Percentiles rank a stretch among this genome's conserved stretches.
Evolutionary conservation across 2,113 vertebrate genomes (phyloP).

Genomic region (Hemichromis elongatus): DNA sequence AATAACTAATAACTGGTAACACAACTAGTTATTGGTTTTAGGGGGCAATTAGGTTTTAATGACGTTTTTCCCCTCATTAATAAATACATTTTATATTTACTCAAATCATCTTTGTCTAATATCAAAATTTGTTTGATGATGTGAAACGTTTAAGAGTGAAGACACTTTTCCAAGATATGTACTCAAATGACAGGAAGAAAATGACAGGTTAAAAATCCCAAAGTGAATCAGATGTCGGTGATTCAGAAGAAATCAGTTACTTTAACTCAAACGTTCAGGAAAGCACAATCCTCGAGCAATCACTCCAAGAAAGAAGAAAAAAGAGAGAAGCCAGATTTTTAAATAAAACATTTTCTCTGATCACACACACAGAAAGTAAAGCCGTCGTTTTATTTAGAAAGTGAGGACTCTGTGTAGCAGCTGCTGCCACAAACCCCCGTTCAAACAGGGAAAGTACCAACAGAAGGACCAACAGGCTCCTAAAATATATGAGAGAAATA

Average conservation of each 20-base stretch:
- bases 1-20: not conserved
- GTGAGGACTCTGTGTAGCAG: not conserved
- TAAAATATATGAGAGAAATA: not conserved
- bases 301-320: not conserved
- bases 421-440: not conserved
- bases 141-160: no score
- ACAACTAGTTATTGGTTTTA: not conserved
- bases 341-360: not conserved
- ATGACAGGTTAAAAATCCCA: not conserved
- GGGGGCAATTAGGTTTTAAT: not conserved
- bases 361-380: not conserved
- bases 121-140: no score
- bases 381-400: not conserved
- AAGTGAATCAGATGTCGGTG: not conserved
- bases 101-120: not conserved
- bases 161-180: not conserved
- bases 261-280: not conserved
- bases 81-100: not conserved
- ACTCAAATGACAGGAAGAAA: not conserved
- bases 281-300: not conserved
- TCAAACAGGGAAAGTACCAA: not conserved
- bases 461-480: not conserved
- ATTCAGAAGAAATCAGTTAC: not conserved
- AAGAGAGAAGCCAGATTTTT: not conserved
- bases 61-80: accelerated